A percentile compares a stretch with the other conserved stretches of the same genome.
Conservation (phyloP, 1,140 invertebrate species). For the Seison nebaliae region DNA sequence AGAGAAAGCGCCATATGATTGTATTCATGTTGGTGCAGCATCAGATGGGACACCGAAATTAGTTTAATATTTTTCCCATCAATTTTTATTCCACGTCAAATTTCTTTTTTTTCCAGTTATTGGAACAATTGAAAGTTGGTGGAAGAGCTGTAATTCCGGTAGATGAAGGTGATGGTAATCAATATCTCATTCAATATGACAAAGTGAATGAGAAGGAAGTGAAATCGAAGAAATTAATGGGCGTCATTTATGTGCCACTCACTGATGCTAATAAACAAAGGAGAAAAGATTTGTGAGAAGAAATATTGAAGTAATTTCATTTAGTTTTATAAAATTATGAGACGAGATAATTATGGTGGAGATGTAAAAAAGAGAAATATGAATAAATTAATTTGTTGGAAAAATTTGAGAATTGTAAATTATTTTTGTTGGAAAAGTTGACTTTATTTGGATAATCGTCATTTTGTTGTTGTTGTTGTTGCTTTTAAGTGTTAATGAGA, state of each 20-base stretch:
- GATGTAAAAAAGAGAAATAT: too few relatives aligned
- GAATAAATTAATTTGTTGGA: too few relatives aligned
- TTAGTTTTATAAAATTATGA: too few relatives aligned
- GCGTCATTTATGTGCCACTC: slow-evolving; percentile 80
- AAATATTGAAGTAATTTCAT: too few relatives aligned
- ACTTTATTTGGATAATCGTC: too few relatives aligned
- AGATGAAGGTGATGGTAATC: slow-evolving; percentile 32
- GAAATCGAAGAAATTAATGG: slow-evolving; percentile 52
- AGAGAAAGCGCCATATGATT: slow-evolving; percentile 50
- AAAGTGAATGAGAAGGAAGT: slow-evolving; percentile 53
- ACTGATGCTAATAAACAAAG: slow-evolving; percentile 54
- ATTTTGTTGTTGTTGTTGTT: too few relatives aligned
- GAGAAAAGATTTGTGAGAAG: background rate
- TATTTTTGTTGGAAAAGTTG: too few relatives aligned
- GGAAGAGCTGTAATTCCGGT: slow-evolving; percentile 70
- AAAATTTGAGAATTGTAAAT: too few relatives aligned
- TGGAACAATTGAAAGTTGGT: slow-evolving; percentile 46
- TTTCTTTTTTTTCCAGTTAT: slow-evolving; percentile 30
- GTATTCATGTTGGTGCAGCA: slow-evolving; percentile 74
- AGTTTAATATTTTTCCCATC: slow-evolving; percentile 28
- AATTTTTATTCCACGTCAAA: background rate
- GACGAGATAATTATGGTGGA: too few relatives aligned
- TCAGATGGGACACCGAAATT: slow-evolving; percentile 45
- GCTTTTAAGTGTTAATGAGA: too few relatives aligned
- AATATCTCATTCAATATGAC: slow-evolving; percentile 37